Evolutionary conservation across 2,797 vertebrate species (phyloP).

Genomic region (Sebastes wilsoni): DNA sequence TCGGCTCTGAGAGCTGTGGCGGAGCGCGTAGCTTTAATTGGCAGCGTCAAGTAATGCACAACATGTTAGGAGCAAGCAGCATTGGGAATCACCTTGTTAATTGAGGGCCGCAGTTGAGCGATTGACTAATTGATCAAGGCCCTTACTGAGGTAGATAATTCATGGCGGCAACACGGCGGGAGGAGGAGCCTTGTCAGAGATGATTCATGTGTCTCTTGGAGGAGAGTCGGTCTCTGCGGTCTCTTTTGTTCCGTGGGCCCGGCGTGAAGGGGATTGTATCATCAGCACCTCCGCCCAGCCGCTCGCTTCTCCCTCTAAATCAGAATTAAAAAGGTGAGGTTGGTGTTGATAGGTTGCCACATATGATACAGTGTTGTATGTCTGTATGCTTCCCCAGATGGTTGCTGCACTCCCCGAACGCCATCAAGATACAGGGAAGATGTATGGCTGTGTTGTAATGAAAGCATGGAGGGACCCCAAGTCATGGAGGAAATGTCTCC

Average conservation of each 20-base stretch:
- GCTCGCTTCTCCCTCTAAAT: constrained; percentile 73
- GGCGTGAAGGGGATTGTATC: constrained; percentile 63
- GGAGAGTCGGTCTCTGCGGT: constrained; percentile 67
- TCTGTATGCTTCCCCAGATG: constrained; percentile 72
- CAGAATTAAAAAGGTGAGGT: constrained; percentile 80
- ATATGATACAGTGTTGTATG: constrained; percentile 80
- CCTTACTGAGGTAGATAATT: constrained; percentile 75
- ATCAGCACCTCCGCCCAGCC: constrained; percentile 62
- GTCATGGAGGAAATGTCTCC: constrained; percentile 78
- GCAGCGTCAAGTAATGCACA: constrained; percentile 68
- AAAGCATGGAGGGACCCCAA: constrained; percentile 75
- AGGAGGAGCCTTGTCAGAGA: constrained; percentile 75
- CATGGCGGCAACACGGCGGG: constrained; percentile 53
- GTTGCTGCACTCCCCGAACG: constrained; percentile 59
- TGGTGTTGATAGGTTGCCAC: constrained; percentile 80
- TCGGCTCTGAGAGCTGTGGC: constrained; percentile 44
- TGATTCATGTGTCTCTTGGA: constrained; percentile 78
- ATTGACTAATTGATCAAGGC: constrained; percentile 84
- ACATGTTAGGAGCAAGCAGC: constrained; percentile 62
- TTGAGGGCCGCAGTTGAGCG: constrained; percentile 77
- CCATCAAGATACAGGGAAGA: constrained; percentile 73
- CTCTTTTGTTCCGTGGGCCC: constrained; percentile 74
- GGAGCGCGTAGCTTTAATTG: constrained; percentile 70
- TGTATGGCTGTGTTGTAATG: constrained; percentile 80
- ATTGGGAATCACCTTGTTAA: constrained; percentile 77